A percentile compares a stretch with the other conserved stretches of the same genome.
These are phyloP conservation scores for Seira sanloemensis DNA, from an alignment of 2,888 invertebrate genomes.

Conservation along the genomic window DNA sequence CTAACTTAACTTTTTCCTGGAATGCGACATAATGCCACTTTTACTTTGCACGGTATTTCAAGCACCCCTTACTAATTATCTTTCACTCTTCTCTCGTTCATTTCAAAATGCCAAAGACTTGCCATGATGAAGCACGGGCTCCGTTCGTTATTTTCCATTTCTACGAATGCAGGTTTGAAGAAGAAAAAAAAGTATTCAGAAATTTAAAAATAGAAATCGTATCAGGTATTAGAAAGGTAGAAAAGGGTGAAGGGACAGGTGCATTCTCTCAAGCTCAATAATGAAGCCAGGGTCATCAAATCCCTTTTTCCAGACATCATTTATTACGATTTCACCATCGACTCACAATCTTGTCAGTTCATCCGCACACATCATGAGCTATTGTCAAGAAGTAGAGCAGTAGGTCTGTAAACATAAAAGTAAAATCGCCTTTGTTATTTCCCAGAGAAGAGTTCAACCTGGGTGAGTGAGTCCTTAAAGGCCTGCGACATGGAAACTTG, in stretches of 20 bases:
- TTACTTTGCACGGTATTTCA: background rate
- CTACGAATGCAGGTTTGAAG: background rate
- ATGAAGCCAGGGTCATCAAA: background rate
- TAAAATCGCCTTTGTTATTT: background rate
- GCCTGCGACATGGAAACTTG: background rate
- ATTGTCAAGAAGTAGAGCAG: background rate
- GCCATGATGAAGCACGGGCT: background rate
- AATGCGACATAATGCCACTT: background rate
- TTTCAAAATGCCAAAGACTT: background rate
- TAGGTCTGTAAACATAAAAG: background rate
- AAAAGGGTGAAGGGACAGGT: background rate
- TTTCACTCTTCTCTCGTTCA: background rate
- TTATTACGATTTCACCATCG: background rate
- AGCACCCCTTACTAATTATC: background rate
- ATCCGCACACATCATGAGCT: background rate
- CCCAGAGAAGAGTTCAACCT: too few relatives aligned
- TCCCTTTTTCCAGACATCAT: background rate
- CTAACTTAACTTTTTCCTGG: background rate
- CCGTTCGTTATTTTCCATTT: background rate
- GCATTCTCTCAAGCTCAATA: background rate
- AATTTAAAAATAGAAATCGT: background rate
- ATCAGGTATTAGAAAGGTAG: background rate
- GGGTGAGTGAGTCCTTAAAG: too few relatives aligned
- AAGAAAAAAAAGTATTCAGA: too few relatives aligned
- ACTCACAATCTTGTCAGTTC: background rate